Base-by-base conservation (phyloP, 2,113 vertebrate genomes). In the Chionis minor region DNA sequence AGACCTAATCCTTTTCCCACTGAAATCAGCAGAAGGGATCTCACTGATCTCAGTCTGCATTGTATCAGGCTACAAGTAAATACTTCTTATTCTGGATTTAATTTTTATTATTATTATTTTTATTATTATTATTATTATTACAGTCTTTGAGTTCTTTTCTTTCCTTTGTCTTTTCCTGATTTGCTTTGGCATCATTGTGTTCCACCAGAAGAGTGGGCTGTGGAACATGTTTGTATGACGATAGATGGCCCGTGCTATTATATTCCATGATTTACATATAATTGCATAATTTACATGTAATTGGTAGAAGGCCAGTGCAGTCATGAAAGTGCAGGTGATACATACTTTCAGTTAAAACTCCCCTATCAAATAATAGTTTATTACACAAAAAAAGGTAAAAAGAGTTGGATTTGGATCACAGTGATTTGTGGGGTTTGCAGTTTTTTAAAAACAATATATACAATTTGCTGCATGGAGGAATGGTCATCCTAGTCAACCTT, bases 261-360 rank as follows among this genome's bases (percentile, higher is more conserved):
- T 87, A 72, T 83, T 69, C 21, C 83, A 55, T 32, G 22, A 94
- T 91, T 62, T 95, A 26, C 62, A 77, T 83, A 69, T 58, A 44
- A 80, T 92, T 95, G 81, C 70, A 81, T 28, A 70, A 74, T 93
- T 94, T 90, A 81, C 80, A 90, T 73, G 19, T 66, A 81, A 42
- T 91, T 96, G 83, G 27, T 86, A 71, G 80, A 96, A 92, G 65
- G 63, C n/a, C 63, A 86, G 9, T 45, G 22, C 38, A 75, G 55
- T 52, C 56, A 49, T 63, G 40, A 91, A 91, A 92, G 42, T 3
- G 6, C 40, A 69, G 51, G 7, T 86, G 62, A 77, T 62, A 51
- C 1, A 38, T 28, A 81, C 18, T 80, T 94, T 45, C 5, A 0
- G 49, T 77, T 94, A 80, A 79, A 87, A 75, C 1, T 52, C 28